phyloP scores from a whole-genome alignment of 2,888 invertebrate genomes.

The Poecilus cupreus region DNA sequence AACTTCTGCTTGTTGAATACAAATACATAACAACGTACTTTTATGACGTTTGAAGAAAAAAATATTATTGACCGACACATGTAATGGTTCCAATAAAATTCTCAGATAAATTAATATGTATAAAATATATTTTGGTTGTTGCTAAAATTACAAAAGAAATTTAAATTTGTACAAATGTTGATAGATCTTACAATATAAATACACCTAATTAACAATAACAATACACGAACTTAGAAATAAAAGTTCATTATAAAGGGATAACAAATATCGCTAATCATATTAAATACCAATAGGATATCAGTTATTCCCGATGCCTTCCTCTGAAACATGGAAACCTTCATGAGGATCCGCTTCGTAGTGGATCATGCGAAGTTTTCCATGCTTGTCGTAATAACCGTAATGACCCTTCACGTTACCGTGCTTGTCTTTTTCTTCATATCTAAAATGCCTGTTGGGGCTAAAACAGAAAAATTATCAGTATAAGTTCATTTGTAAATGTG shows the following conservation, averaged over 20 bases:
- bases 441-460: slow-evolving; percentile 87
- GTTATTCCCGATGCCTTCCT: slow-evolving; percentile 64
- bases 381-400: slow-evolving; percentile 86
- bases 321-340: slow-evolving; percentile 79
- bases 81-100: neutral
- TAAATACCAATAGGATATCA: neutral
- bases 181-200: slow-evolving; percentile 49
- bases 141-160: slow-evolving; percentile 52
- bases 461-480: slow-evolving; percentile 65
- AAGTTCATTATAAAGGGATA: slow-evolving; percentile 44
- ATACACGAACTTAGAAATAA: slow-evolving; percentile 45
- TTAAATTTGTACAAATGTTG: slow-evolving; percentile 55
- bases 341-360: slow-evolving; percentile 85
- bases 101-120: slow-evolving; percentile 48
- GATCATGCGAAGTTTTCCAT: slow-evolving; percentile 84
- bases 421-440: slow-evolving; percentile 85
- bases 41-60: too few relatives aligned
- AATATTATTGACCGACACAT: too few relatives aligned
- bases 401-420: slow-evolving; percentile 86
- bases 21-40: too few relatives aligned
- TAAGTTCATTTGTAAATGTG: slow-evolving; percentile 1
- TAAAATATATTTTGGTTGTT: slow-evolving; percentile 58
- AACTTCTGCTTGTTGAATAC: too few relatives aligned
- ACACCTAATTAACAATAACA: slow-evolving; percentile 59
- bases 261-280: slow-evolving; percentile 38